Evolutionary conservation across 2,888 invertebrate species (phyloP).

Genomic region (Operophtera brumata): DNA sequence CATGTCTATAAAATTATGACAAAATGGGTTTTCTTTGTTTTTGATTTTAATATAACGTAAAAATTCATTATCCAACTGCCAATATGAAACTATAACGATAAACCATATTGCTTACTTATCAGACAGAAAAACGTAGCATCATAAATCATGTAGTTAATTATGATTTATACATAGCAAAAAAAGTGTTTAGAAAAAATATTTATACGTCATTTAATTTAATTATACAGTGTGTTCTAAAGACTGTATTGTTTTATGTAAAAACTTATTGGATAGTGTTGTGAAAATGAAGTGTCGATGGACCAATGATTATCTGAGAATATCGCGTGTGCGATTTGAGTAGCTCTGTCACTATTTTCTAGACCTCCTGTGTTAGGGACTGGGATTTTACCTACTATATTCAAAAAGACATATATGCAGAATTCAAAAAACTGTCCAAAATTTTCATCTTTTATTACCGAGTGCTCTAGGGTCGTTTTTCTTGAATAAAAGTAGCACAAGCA

Average conservation of each 20-base stretch:
- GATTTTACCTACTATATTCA: no score
- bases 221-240: constrained; percentile 50
- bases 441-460: no score
- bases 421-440: no score
- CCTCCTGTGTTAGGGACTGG: neutral
- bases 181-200: constrained; percentile 5
- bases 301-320: constrained; percentile 43
- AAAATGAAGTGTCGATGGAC: constrained; percentile 42
- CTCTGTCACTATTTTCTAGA: neutral
- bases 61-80: neutral
- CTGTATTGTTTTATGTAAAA: constrained; percentile 49
- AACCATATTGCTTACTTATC: neutral
- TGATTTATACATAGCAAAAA: constrained; percentile 6
- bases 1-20: no score
- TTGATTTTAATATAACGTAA: neutral
- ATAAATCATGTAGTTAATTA: neutral
- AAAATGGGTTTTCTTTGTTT: neutral
- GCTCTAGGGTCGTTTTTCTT: no score
- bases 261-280: constrained; percentile 46
- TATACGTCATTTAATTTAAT: constrained; percentile 9
- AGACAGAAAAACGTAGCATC: neutral
- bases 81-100: neutral
- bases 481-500: no score
- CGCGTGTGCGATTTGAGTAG: constrained; percentile 39
- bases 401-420: no score